Conservation (phyloP, 2,888 invertebrate genomes). For the Andrena marginata region DNA sequence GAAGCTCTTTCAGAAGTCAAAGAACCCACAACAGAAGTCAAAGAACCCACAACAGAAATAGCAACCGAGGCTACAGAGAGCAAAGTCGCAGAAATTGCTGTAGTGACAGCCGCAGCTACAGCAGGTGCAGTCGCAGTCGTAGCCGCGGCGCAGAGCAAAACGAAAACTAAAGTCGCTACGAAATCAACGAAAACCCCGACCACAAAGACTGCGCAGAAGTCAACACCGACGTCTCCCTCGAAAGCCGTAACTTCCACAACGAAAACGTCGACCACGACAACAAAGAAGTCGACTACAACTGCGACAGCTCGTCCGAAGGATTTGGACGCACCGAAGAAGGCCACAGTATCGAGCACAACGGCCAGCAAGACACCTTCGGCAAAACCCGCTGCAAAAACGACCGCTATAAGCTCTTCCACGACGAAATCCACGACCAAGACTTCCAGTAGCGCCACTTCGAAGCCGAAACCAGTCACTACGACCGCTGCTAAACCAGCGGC, state of each 20-base stretch:
- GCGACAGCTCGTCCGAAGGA: constrained; percentile 73
- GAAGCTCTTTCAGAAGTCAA: constrained; percentile 2
- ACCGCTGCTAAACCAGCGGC: constrained; percentile 67
- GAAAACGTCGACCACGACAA: constrained; percentile 47
- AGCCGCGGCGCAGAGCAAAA: constrained; percentile 77
- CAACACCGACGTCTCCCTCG: constrained; percentile 76
- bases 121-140: constrained; percentile 70
- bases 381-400: constrained; percentile 60
- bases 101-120: constrained; percentile 75
- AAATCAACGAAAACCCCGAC: constrained; percentile 65
- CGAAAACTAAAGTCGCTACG: constrained; percentile 66
- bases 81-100: constrained; percentile 71
- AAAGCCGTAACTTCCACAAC: constrained; percentile 70
- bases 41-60: constrained; percentile 50
- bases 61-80: constrained; percentile 50
- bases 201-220: constrained; percentile 72
- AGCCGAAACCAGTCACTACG: constrained; percentile 27
- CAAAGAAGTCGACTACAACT: constrained; percentile 57
- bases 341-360: constrained; percentile 52
- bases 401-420: constrained; percentile 66
- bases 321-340: constrained; percentile 66
- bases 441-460: constrained; percentile 13
- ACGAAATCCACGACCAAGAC: constrained; percentile 54
- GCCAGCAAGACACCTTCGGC: constrained; percentile 63
- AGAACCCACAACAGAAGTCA: constrained; percentile 34